Conservation (phyloP, 2,797 vertebrate genomes). For the Meda fulgida region DNA sequence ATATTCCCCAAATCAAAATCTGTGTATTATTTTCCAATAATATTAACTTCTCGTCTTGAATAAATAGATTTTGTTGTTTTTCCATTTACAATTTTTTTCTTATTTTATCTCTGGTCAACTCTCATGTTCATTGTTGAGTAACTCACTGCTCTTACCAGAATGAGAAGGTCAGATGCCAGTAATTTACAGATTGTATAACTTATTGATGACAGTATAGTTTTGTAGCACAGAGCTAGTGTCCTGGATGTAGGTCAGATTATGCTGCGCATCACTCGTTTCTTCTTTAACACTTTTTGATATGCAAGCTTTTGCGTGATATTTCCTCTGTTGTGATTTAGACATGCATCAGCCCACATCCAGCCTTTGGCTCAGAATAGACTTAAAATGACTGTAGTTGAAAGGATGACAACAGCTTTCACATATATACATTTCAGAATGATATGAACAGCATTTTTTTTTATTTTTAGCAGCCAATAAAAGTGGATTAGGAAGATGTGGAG, state of each 20-base stretch:
- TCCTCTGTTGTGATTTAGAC: not conserved
- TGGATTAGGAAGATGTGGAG: not conserved
- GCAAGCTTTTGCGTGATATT: not conserved
- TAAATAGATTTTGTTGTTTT: not conserved
- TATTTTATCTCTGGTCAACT: not conserved
- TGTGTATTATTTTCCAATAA: not conserved
- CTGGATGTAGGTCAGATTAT: constrained; percentile 47
- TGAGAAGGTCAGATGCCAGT: not conserved
- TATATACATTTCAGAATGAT: constrained; percentile 4
- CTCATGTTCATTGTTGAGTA: not conserved
- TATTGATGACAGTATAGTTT: constrained; percentile 45
- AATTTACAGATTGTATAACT: not conserved
- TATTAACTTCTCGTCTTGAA: not conserved
- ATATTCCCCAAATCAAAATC: not conserved
- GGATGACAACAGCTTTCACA: not conserved
- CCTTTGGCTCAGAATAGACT: not conserved
- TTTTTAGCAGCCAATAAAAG: not conserved
- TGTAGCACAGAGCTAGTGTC: constrained; percentile 5
- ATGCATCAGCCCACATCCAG: not conserved
- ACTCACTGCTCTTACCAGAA: not conserved
- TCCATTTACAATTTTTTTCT: not conserved
- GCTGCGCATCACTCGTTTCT: not conserved
- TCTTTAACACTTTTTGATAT: not conserved
- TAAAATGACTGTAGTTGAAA: not conserved
- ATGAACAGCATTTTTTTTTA: not conserved